phyloP scores from a whole-genome alignment of 2,113 vertebrate genomes.

The Archocentrus centrarchus region DNA sequence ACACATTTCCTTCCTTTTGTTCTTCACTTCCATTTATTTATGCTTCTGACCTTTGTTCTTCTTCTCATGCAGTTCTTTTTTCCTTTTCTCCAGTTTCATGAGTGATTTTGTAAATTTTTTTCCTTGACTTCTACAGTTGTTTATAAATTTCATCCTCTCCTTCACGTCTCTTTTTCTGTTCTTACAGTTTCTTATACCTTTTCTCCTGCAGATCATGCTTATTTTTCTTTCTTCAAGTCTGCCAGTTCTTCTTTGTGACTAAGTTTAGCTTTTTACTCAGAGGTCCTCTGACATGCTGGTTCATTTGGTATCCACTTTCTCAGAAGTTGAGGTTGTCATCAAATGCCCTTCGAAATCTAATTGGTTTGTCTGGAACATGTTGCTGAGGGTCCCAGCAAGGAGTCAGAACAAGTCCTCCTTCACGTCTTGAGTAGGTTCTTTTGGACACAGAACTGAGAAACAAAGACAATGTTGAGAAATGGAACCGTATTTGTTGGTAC shows the following conservation, averaged over 20 bases:
- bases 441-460: not conserved
- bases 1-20: not conserved
- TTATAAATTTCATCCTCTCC: not conserved
- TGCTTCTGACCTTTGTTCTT: not conserved
- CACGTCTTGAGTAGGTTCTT: not conserved
- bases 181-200: not conserved
- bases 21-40: not conserved
- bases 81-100: not conserved
- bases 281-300: not conserved
- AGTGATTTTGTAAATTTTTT: not conserved
- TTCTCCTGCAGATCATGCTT: not conserved
- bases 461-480: not conserved
- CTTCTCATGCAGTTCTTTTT: not conserved
- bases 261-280: not conserved
- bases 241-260: not conserved
- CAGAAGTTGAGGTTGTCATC: not conserved
- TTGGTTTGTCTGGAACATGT: not conserved
- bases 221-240: not conserved
- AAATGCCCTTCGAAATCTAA: no score
- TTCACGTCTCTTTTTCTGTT: not conserved
- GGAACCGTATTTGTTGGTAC: no score
- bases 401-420: not conserved
- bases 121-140: not conserved
- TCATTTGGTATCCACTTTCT: not conserved
- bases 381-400: not conserved